Evolutionary conservation across 2,888 invertebrate genomes (phyloP), one percentile per base, ranked within the genome.

Genomic region (Dilophus febrilis): DNA sequence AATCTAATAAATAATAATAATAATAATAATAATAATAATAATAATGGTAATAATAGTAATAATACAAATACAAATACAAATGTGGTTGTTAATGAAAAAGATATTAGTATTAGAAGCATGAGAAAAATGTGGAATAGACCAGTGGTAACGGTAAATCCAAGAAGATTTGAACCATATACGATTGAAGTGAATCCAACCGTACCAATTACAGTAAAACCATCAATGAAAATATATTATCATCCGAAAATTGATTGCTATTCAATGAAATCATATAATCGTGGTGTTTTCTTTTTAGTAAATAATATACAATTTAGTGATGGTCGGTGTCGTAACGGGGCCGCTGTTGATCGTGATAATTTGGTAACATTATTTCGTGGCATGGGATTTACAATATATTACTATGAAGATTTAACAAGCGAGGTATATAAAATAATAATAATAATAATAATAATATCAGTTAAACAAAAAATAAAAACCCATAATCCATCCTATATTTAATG

Each of bases 211-310:
- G 58, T 56, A 2, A 44, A 31, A 8, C 53, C 52, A 41, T 53
- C 58, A 1, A 48, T 47, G 12, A 40, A 33, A 3, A 47, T 58
- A 10, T 50, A 50, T 18, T 49, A 35, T 3, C 51, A 57, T 37
- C 30, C 45, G 0, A 42, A 48, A n/a, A 31, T 55, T 18, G 50
- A 48, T 2, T 44, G 44, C 1, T 61, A 61, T 44, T 36, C 46
- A 3, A 74, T 72, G 54, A 64, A 68, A 40, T 66, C 71, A 1
- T 59, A 58, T 42, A 56, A 65, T 37, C 68, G 77, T 43, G 77
- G 77, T 17, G 61, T 70, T 29, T 59, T 73, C 17, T 59, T 77
- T 16, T 64, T 76, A 50, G 71, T 76, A 45, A 76, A 73, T 50
- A 75, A 72, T 51, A 65, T 69, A 22, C 55, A 67, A 42, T 77